A percentile compares a stretch with the other conserved stretches of the same genome.
These are phyloP conservation scores for Macropis europaea DNA, from an alignment of 2,888 invertebrate genomes.

Conservation along the genomic window DNA sequence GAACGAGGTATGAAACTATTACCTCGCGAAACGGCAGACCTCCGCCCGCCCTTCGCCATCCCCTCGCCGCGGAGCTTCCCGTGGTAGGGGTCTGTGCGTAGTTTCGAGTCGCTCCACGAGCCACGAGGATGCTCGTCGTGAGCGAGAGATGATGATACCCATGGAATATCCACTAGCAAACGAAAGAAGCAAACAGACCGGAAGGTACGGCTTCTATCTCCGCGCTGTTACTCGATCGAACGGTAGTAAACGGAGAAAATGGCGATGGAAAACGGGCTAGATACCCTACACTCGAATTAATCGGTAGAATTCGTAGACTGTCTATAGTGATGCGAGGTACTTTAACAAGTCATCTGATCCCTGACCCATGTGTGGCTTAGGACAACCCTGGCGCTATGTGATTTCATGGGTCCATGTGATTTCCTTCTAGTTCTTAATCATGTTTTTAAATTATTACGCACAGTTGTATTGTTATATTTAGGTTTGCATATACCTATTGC, in stretches of 20 bases:
- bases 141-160: conserved; percentile 51
- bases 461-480: no score
- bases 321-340: no score
- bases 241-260: neutral
- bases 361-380: no score
- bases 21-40: conserved; percentile 76
- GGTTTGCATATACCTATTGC: no score
- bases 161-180: conserved; percentile 42
- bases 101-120: conserved; percentile 52
- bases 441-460: no score
- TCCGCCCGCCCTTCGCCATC: conserved; percentile 38
- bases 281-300: neutral
- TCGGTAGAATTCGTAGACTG: no score
- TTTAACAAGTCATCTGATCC: no score
- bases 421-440: no score
- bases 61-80: conserved; percentile 38
- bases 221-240: neutral
- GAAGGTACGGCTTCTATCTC: conserved; percentile 21
- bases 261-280: neutral
- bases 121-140: conserved; percentile 50
- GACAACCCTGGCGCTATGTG: no score
- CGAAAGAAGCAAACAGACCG: conserved; percentile 43
- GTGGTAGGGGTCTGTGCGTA: conserved; percentile 56
- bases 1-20: conserved; percentile 80
- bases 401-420: no score